Evolutionary conservation across 2,888 invertebrate genomes (phyloP).

Genomic region (Chrysodeixis includens): DNA sequence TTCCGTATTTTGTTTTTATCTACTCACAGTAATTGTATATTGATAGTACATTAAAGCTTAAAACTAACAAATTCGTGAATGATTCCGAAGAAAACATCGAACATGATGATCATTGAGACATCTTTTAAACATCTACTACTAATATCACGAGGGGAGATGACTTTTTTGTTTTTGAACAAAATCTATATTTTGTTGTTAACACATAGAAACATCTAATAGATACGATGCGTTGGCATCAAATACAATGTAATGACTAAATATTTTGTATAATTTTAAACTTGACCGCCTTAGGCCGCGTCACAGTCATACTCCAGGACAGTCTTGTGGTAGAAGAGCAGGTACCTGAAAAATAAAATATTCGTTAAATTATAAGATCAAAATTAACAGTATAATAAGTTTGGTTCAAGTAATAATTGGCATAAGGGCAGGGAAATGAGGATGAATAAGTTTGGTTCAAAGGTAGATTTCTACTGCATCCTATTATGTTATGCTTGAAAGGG

Average conservation of each 20-base stretch:
- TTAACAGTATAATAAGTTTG: too few species aligned
- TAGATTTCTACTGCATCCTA: too few species aligned
- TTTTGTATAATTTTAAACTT: constrained; percentile 24
- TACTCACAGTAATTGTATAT: constrained; percentile 43
- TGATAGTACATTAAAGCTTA: constrained; percentile 79
- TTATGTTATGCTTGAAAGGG: too few species aligned
- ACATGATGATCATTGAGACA: constrained; percentile 65
- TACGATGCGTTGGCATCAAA: constrained; percentile 41
- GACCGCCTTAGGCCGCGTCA: constrained; percentile 64
- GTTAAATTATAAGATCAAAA: constrained; percentile 36
- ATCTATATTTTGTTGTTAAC: constrained; percentile 47
- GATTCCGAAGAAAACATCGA: constrained; percentile 72
- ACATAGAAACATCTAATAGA: constrained; percentile 44
- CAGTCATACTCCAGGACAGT: constrained; percentile 96
- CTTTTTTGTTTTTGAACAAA: constrained; percentile 65
- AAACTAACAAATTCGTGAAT: constrained; percentile 82
- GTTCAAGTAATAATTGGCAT: too few species aligned
- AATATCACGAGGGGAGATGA: constrained; percentile 84
- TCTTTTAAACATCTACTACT: constrained; percentile 76
- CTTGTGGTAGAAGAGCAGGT: constrained; percentile 98
- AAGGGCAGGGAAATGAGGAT: too few species aligned
- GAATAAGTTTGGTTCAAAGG: too few species aligned
- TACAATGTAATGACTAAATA: constrained; percentile 48
- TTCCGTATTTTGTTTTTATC: constrained; percentile 33
- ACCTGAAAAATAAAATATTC: constrained; percentile 92